phyloP scores from a whole-genome alignment of 2,888 invertebrate genomes.

The Liopterus haemorrhoidalis region DNA sequence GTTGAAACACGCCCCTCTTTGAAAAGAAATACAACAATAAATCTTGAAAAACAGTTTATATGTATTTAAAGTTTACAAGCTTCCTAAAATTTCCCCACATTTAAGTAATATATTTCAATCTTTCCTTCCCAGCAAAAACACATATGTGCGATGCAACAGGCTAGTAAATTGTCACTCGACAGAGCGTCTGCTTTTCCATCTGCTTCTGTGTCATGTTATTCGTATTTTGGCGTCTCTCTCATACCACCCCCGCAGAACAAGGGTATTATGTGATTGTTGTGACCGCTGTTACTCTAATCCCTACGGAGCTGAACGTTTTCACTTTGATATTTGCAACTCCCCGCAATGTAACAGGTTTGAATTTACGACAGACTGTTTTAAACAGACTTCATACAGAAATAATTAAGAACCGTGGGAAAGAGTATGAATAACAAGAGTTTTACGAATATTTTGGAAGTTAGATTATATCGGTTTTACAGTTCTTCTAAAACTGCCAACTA shows the following conservation, averaged over 20 bases:
- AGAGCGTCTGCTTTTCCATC: no score
- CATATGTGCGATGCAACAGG: constrained; percentile 25
- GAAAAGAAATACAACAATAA: no score
- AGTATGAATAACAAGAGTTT: background rate
- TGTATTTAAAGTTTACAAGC: no score
- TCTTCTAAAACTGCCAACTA: background rate
- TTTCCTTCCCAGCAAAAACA: no score
- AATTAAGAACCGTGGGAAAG: background rate
- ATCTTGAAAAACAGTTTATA: no score
- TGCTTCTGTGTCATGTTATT: constrained; percentile 10
- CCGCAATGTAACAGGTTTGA: no score
- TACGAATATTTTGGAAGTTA: background rate
- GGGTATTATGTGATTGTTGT: constrained; percentile 5
- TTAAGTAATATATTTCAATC: no score
- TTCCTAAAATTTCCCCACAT: no score
- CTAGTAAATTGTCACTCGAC: constrained; percentile 22
- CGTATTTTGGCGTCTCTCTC: constrained; percentile 5
- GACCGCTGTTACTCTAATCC: constrained; percentile 42
- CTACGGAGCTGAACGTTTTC: constrained; percentile 42
- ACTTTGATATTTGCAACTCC: no score
- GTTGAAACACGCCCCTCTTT: no score
- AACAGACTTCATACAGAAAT: background rate
- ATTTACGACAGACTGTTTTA: background rate
- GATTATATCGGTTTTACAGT: background rate
- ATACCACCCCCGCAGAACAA: background rate